Base-by-base conservation (phyloP, 1,140 invertebrate species). In the Pseudomyrmex pallidus region DNA sequence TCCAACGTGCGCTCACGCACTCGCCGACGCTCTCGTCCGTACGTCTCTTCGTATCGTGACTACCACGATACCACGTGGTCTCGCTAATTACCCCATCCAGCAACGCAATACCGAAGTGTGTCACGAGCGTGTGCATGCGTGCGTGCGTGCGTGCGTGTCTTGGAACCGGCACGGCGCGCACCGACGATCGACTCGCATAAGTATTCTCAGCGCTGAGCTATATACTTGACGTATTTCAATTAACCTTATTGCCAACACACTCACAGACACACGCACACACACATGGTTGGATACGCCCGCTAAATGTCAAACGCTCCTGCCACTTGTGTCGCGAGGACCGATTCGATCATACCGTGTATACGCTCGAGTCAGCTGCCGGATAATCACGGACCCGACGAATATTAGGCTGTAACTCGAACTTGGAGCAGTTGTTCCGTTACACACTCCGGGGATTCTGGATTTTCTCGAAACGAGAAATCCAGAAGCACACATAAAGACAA, bases 181-280 rank as follows among this genome's bases (percentile, higher is more conserved):
- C 64, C 73, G 44, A 64, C 59, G 73, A 78, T 68, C 76, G 54
- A 50, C 64, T 70, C 20, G 64, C 15, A 59, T 56, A 91, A 89
- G 88, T 87, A 91, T 89, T 90, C 87, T 85, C 88, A 83, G 82
- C 82, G 76, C 82, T 78, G 78, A 76, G 85, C 87, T 90, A 57
- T 77, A 90, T 76, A 91, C 88, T 92, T 91, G 91, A 92, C 90
- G 90, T 92, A 92, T 92, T 92, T 92, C 92, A 92, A 92, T 92
- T 92, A 92, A 92, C 91, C 90, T 92, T 91, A 92, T 92, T 92
- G 90, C 89, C 67, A 35, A 35, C 35, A 35, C 35, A 35, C 35
- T 7, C 35, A 35, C 0, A 35, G 0, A 7, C 35, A 35, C 35
- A 83, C 70, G 82, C 35, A 35, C 5, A 35, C 25, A 35, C 35